Evolutionary conservation across 2,113 vertebrate genomes (phyloP).

Genomic region (Polyodon spathula): DNA sequence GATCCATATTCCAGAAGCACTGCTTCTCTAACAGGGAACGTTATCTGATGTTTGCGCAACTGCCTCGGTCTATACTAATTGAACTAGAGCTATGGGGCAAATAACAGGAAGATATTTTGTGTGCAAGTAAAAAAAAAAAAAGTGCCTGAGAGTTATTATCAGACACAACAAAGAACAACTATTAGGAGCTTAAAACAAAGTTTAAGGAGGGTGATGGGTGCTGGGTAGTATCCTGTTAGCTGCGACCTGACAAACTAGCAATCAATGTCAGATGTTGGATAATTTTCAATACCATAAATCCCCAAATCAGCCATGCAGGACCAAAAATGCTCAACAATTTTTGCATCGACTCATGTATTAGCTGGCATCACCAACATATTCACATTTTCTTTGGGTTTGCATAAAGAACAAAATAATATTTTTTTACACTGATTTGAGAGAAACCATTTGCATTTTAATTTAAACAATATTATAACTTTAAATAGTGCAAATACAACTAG

Average conservation of each 20-base stretch:
- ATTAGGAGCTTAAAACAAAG: conserved; percentile 42
- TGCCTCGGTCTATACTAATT: conserved; percentile 9
- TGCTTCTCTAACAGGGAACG: conserved; percentile 20
- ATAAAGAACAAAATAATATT: no score
- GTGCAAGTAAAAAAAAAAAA: conserved; percentile 16
- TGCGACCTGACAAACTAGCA: conserved; percentile 49
- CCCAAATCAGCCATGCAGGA: conserved; percentile 22
- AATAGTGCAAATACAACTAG: no score
- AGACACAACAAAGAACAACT: conserved; percentile 38
- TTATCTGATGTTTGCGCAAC: conserved; percentile 2
- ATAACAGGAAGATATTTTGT: conserved; percentile 25
- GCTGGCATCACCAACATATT: no score
- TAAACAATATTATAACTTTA: no score
- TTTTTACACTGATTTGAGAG: no score
- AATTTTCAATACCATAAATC: conserved; percentile 51
- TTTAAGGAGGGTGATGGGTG: conserved; percentile 56
- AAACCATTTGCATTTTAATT: no score
- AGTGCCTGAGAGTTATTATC: conserved; percentile 27
- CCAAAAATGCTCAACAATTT: conserved; percentile 19
- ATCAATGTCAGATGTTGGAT: conserved; percentile 51
- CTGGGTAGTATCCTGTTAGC: conserved; percentile 60
- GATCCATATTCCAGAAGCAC: conserved; percentile 9
- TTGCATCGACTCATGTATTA: neutral
- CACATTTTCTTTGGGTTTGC: no score
- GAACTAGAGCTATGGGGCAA: conserved; percentile 27